Evolutionary conservation across 2,797 vertebrate genomes (phyloP).

Genomic region (Natrix natrix): DNA sequence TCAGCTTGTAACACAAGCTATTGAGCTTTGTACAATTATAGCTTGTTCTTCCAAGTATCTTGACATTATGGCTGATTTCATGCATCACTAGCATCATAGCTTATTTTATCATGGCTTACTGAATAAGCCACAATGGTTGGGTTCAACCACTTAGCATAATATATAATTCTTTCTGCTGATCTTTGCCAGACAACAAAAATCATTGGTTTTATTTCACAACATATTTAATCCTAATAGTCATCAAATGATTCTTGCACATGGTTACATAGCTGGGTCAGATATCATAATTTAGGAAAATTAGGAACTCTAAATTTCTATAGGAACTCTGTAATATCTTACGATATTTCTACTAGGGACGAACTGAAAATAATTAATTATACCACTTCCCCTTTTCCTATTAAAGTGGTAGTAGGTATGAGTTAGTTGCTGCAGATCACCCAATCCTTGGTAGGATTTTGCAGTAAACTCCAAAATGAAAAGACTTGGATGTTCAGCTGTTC

Average conservation of each 20-base stretch:
- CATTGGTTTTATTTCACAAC: not conserved
- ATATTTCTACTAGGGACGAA: not conserved
- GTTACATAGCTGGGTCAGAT: not conserved
- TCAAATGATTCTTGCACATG: not conserved
- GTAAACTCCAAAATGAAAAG: not conserved
- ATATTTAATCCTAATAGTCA: not conserved
- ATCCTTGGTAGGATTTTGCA: not conserved
- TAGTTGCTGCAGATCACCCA: not conserved
- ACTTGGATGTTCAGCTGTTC: not conserved
- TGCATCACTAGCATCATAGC: not conserved
- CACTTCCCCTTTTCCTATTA: not conserved
- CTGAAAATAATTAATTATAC: not conserved
- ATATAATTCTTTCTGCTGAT: not conserved
- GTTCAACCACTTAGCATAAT: not conserved
- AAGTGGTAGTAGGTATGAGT: not conserved
- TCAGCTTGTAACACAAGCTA: not conserved
- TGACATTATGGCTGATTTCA: not conserved
- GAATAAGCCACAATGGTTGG: not conserved
- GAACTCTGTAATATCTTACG: not conserved
- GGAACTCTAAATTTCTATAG: not conserved
- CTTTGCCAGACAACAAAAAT: not conserved
- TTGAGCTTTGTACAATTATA: not conserved
- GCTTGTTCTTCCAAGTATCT: not conserved
- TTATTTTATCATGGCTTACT: not conserved
- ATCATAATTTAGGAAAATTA: not conserved